phyloP scores from a whole-genome alignment of 2,888 invertebrate genomes.

The Drosophila atripex region DNA sequence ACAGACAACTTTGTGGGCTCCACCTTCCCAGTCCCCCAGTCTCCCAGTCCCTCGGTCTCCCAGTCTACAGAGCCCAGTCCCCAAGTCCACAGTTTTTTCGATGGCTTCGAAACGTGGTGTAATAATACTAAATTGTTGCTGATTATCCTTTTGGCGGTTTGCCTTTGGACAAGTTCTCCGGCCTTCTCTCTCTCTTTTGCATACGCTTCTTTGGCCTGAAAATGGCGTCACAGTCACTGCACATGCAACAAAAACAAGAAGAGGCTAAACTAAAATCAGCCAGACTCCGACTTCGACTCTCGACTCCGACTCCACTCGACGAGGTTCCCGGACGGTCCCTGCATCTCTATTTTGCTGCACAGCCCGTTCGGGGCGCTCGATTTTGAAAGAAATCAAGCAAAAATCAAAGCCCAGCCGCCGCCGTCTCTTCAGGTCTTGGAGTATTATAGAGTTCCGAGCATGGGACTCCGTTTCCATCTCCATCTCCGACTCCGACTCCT shows the following conservation, averaged over 20 bases:
- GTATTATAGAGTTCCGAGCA: slow-evolving; percentile 41
- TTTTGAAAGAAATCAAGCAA: slow-evolving; percentile 83
- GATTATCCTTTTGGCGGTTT: slow-evolving; percentile 83
- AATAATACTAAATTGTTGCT: slow-evolving; percentile 84
- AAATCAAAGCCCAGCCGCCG: slow-evolving; percentile 78
- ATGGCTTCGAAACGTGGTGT: slow-evolving; percentile 81
- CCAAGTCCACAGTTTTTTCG: slow-evolving; percentile 44
- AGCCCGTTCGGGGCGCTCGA: slow-evolving; percentile 49
- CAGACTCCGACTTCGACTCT: slow-evolving; percentile 32
- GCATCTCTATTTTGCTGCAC: slow-evolving; percentile 70
- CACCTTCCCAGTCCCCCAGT: slow-evolving; percentile 5
- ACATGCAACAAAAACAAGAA: slow-evolving; percentile 55
- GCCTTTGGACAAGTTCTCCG: slow-evolving; percentile 73
- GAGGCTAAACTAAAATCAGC: slow-evolving; percentile 19
- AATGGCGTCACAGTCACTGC: slow-evolving; percentile 81
- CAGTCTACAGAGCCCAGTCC: neutral
- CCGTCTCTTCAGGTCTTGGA: slow-evolving; percentile 40
- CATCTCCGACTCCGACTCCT: slow-evolving; percentile 12
- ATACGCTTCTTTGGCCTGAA: slow-evolving; percentile 65
- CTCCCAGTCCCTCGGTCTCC: neutral
- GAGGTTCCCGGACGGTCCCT: slow-evolving; percentile 17
- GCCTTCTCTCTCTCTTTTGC: slow-evolving; percentile 55
- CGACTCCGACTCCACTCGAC: slow-evolving; percentile 41
- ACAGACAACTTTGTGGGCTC: slow-evolving; percentile 76
- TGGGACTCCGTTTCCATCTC: slow-evolving; percentile 15